Conservation (phyloP, 2,888 invertebrate genomes). For the Exocentrus adspersus region DNA sequence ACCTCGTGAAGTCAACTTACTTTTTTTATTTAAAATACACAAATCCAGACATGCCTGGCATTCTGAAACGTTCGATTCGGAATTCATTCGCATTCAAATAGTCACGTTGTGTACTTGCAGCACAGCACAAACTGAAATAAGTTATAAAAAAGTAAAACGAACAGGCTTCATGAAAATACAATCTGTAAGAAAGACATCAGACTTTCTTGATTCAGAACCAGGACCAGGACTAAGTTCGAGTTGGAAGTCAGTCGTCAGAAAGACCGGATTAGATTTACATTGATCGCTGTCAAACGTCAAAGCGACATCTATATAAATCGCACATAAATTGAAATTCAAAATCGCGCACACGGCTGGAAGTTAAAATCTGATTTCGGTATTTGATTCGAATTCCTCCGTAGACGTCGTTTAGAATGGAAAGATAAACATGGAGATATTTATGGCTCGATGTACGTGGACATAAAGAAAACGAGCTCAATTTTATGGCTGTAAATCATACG, state of each 20-base stretch:
- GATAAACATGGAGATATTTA: slow-evolving; percentile 19
- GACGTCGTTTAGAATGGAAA: slow-evolving; percentile 9
- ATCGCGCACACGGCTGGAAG: slow-evolving; percentile 30
- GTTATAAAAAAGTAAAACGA: no score
- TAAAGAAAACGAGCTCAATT: slow-evolving; percentile 4
- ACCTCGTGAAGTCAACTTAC: no score
- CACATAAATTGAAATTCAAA: slow-evolving; percentile 41
- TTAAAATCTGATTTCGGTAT: slow-evolving; percentile 29
- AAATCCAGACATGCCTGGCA: no score
- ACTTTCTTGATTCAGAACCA: no score
- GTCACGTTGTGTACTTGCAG: no score
- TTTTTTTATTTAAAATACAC: no score
- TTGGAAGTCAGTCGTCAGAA: slow-evolving; percentile 39
- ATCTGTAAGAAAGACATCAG: no score
- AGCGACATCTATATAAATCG: slow-evolving; percentile 40
- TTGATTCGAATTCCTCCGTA: slow-evolving; percentile 17
- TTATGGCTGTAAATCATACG: background rate
- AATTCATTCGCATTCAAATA: no score
- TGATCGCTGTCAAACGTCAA: slow-evolving; percentile 47
- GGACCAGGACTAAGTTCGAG: slow-evolving; percentile 28
- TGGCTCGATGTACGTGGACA: slow-evolving; percentile 4
- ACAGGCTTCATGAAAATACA: no score
- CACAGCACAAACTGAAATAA: no score
- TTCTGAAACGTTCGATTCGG: no score
- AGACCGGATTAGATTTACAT: slow-evolving; percentile 48